A percentile compares a stretch with the other conserved stretches of the same genome.
Evolutionary conservation across 1,140 invertebrate species (phyloP).

Genomic region (Drosophila pruinosa): DNA sequence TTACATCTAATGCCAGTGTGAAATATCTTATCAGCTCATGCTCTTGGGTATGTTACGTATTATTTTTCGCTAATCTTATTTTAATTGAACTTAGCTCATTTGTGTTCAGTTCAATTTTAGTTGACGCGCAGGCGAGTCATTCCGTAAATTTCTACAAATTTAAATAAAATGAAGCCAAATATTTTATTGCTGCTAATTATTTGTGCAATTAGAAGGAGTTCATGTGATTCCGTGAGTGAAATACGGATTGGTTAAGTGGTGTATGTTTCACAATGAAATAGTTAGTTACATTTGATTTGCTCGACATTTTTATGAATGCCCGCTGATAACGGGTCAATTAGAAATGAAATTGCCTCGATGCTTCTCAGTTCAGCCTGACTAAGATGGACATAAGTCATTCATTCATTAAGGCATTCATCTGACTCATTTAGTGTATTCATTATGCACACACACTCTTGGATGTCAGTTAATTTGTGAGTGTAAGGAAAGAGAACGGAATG

Average conservation of each 20-base stretch:
- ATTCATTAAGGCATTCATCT: conserved; percentile 4
- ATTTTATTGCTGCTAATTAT: not conserved
- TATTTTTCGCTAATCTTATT: not conserved
- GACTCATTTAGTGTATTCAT: conserved; percentile 18
- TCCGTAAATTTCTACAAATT: not conserved
- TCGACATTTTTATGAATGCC: not conserved
- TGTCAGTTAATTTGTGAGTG: conserved; percentile 27
- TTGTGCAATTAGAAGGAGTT: not conserved
- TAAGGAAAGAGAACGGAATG: not conserved
- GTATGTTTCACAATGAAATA: too few species aligned
- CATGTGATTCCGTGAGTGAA: not conserved
- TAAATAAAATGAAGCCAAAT: not conserved
- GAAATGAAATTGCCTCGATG: not conserved
- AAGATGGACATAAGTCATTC: not conserved
- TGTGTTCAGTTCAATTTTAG: not conserved
- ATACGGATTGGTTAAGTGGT: too few species aligned
- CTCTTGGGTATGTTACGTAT: too few species aligned
- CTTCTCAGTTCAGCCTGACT: not conserved
- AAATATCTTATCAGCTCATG: not conserved
- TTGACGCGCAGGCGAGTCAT: not conserved
- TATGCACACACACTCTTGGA: conserved; percentile 4
- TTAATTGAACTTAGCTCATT: not conserved
- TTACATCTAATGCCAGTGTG: too few species aligned
- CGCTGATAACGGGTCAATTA: not conserved
- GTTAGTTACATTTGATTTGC: not conserved